Percentiles rank a stretch among this genome's conserved stretches.
Conservation (phyloP, 2,113 vertebrate genomes). For the Bostrychus sinensis region DNA sequence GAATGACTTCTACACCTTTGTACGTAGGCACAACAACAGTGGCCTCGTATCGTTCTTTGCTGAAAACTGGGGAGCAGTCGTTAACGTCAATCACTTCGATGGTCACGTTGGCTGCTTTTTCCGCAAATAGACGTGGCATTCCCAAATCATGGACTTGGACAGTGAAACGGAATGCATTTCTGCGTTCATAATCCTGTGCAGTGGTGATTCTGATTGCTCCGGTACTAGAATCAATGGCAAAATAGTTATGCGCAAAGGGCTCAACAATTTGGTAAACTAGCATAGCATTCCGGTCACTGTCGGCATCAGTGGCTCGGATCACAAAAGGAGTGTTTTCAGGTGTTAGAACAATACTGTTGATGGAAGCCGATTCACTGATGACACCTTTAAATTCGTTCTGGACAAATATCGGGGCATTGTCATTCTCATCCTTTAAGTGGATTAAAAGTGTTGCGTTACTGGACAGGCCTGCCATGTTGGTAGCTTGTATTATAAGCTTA, state of each 20-base stretch:
- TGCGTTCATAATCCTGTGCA: slow-evolving; percentile 90
- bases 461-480: slow-evolving; percentile 93
- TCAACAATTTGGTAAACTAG: slow-evolving; percentile 96
- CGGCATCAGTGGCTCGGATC: slow-evolving; percentile 88
- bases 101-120: slow-evolving; percentile 92
- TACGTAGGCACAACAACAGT: slow-evolving; percentile 90
- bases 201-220: slow-evolving; percentile 89
- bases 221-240: slow-evolving; percentile 93
- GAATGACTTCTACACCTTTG: slow-evolving; percentile 88
- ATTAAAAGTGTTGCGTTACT: slow-evolving; percentile 86
- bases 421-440: slow-evolving; percentile 94
- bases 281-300: slow-evolving; percentile 89
- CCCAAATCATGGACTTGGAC: slow-evolving; percentile 95
- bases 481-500: slow-evolving; percentile 87
- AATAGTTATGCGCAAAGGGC: slow-evolving; percentile 89
- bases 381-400: slow-evolving; percentile 87
- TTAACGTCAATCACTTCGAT: slow-evolving; percentile 92
- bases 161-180: slow-evolving; percentile 87
- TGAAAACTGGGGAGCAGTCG: slow-evolving; percentile 91
- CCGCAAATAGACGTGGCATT: slow-evolving; percentile 87
- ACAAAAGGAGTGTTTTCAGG: slow-evolving; percentile 88
- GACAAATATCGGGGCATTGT: slow-evolving; percentile 88
- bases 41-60: slow-evolving; percentile 85
- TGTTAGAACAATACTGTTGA: slow-evolving; percentile 91
- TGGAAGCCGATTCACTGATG: slow-evolving; percentile 88